Base-by-base conservation (phyloP, 2,888 invertebrate genomes). In the Chesias legatella region DNA sequence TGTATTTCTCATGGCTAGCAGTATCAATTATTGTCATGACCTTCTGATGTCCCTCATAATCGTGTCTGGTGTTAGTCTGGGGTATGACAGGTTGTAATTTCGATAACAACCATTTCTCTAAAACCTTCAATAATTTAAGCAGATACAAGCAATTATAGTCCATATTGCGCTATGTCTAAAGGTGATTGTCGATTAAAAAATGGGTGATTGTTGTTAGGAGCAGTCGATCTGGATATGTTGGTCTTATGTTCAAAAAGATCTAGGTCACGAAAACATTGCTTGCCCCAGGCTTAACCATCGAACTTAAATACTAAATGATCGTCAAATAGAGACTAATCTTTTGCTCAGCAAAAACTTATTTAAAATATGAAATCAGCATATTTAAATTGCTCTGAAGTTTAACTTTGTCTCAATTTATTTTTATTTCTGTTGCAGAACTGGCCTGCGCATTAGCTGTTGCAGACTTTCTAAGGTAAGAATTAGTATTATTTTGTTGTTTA, bases 31-130 rank as follows among this genome's bases (percentile, higher is more conserved):
- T 75, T 69, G 61, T 67, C 43, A 68, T 71, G 75, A 79, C 82
- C 83, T 84, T 79, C 78, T 71, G 64, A 65, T 67, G 74, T 55
- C 71, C 73, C 63, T 73, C 76, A 74, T 70, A 75, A 77, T 74
- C 76, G 67, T 73, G 81, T 82, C 79, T 74, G 75, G 56, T 60
- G 67, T 79, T 80, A 79, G 83, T 80, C 77, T 73, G 74, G 53
- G 60, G 66, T 81, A 82, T 82, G 84, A 83, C 84, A 84, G 84
- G 82, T 79, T 78, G 68, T 82, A 81, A 85, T 85, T 85, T 82
- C 55, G 70, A 58, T 73, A 71, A 60, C 53, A 53, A 54, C 76
- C 65, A 73, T 48, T 53, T 53, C 51, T 57, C 39, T 29, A 48
- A 56, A 63, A 63, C 27, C 66, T 55, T 43, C 38, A 56, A 44